A percentile compares a stretch with the other conserved stretches of the same genome.
Evolutionary conservation across 2,113 vertebrate species (phyloP).

Genomic region (Psephotus haematonotus): DNA sequence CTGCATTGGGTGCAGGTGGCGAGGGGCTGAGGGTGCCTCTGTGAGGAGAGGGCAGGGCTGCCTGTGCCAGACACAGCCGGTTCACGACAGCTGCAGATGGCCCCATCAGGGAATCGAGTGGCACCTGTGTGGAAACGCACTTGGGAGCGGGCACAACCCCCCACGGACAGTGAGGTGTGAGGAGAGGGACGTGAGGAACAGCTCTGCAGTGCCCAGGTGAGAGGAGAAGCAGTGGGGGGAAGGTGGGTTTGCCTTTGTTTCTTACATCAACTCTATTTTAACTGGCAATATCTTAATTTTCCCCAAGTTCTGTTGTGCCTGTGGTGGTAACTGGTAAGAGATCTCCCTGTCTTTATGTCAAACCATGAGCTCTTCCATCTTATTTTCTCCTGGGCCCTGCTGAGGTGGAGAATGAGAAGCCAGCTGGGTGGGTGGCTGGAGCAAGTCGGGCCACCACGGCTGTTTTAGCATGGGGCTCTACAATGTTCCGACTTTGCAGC

Average conservation of each 20-base stretch:
- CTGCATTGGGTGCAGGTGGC: neutral
- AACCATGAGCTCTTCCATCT: neutral
- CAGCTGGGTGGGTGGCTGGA: rapidly evolving
- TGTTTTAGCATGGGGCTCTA: rapidly evolving
- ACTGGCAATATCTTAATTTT: neutral
- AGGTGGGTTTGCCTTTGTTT: neutral
- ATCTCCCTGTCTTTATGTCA: neutral
- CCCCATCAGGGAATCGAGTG: rapidly evolving
- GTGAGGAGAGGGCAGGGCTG: rapidly evolving
- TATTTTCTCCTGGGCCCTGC: neutral
- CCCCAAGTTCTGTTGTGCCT: neutral
- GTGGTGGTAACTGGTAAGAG: neutral
- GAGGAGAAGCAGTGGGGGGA: neutral
- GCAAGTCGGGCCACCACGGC: neutral
- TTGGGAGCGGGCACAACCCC: rapidly evolving
- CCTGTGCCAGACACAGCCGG: rapidly evolving
- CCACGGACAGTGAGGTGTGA: rapidly evolving
- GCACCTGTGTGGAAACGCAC: rapidly evolving
- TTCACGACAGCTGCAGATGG: rapidly evolving
- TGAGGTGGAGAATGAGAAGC: neutral
- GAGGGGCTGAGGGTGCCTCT: neutral
- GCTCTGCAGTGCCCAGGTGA: neutral
- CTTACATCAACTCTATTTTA: neutral
- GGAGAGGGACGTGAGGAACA: neutral
- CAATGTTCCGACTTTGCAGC: neutral